Base-by-base conservation (phyloP, 2,113 vertebrate genomes). In the Phylloscopus whistleri region DNA sequence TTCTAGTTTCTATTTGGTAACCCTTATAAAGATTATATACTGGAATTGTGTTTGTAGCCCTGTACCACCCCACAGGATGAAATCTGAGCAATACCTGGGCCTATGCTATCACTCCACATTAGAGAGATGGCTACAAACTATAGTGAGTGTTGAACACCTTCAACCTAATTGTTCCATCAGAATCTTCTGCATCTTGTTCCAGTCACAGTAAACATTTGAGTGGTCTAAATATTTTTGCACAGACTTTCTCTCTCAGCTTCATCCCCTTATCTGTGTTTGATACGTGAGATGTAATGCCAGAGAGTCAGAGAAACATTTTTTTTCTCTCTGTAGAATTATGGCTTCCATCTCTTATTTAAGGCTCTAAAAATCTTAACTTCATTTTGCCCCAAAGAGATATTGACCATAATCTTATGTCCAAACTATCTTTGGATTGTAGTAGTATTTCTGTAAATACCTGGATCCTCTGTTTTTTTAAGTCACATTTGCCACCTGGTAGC, bases 21-120 rank as follows among this genome's bases (percentile, higher is more conserved):
- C 7, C 15, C 4, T 84, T 59, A 10, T 10, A 31, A 58, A 72
- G 12, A 12, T 52, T 52, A 27, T 52, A 30, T 52, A 10, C 7
- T 26, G 26, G 6, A 75, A 68, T 63, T 37, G 41, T 22, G 4
- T n/a, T 64, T 91, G 9, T 24, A 95, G 21, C 1, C 7, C 31
- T 51, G 11, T 53, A 39, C 6, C 1, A 0, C 58, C 76, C 7
- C 20, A 28, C 0, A 0, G 18, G 24, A 59, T 27, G 27, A 30
- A 84, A 66, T 59, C 33, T 53, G 17, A 5, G 9, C 28, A 23
- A 51, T 77, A 41, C 13, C 9, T 78, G 39, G 12, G 4, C 8
- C 14, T 46, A 0, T 33, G 16, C 26, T 46, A 24, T 33, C 17
- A 49, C 9, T 49, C 30, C 21, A 23, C 5, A 3, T 74, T 37